Conservation (phyloP, 1,140 invertebrate species). For the Ridgeia piscesae region DNA sequence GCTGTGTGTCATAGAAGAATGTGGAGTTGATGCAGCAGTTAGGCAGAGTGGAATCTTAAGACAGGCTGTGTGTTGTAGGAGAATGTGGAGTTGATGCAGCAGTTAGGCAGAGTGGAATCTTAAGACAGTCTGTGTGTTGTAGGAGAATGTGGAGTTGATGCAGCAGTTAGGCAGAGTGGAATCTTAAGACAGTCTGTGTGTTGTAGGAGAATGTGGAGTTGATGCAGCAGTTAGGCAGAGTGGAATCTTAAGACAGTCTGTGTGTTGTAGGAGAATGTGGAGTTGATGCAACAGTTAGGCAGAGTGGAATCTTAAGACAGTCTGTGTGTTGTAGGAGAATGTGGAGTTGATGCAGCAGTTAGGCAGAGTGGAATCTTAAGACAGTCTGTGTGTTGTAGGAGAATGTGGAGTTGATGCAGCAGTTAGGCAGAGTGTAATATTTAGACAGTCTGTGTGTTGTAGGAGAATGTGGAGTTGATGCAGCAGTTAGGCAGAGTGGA, state of each 20-base stretch:
- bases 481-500: background rate
- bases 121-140: background rate
- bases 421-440: constrained; percentile 40
- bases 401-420: constrained; percentile 49
- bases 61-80: background rate
- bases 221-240: background rate
- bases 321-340: background rate
- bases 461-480: background rate
- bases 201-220: background rate
- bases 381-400: constrained; percentile 11
- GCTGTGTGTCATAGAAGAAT: background rate
- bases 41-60: background rate
- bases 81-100: background rate
- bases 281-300: background rate
- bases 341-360: background rate
- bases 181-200: background rate
- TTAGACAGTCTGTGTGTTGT: background rate
- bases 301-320: background rate
- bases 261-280: background rate
- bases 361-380: background rate
- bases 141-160: background rate
- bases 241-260: background rate
- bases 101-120: background rate
- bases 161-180: background rate
- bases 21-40: background rate